phyloP scores from a whole-genome alignment of 2,888 invertebrate genomes.

The Tenthredo scrophulariae region DNA sequence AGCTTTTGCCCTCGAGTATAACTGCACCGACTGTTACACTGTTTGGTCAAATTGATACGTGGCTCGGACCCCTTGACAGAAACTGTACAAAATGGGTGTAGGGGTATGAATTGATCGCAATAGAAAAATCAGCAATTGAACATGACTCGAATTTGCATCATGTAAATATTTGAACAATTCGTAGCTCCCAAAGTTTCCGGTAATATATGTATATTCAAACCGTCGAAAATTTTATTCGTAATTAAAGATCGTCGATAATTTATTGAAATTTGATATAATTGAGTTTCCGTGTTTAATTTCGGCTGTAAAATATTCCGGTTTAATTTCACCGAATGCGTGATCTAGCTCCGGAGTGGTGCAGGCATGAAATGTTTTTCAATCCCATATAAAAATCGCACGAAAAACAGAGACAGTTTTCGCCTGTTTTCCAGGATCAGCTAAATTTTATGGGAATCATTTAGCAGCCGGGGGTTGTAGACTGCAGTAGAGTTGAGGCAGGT shows the following conservation, averaged over 20 bases:
- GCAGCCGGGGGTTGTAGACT: constrained; percentile 45
- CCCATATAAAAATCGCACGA: constrained; percentile 32
- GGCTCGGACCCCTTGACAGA: neutral
- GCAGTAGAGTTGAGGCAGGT: constrained; percentile 49
- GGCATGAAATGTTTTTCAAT: neutral
- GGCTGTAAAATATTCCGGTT: neutral
- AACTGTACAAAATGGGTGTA: neutral
- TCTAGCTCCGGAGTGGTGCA: neutral
- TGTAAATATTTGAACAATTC: neutral
- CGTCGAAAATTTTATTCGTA: neutral
- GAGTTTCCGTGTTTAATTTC: constrained; percentile 12
- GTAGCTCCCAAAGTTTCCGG: neutral
- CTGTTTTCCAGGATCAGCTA: constrained; percentile 57
- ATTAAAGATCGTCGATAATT: neutral
- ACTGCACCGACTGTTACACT: neutral
- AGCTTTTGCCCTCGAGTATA: constrained; percentile 27
- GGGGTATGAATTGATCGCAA: neutral
- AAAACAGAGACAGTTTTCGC: constrained; percentile 59
- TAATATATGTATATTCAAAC: neutral
- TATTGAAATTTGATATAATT: neutral
- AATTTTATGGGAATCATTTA: constrained; percentile 65
- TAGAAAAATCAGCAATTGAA: neutral
- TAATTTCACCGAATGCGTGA: neutral
- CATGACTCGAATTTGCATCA: neutral
- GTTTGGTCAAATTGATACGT: constrained; percentile 22